Conservation (phyloP, 2,113 vertebrate species). For the Eurystomus gularis region DNA sequence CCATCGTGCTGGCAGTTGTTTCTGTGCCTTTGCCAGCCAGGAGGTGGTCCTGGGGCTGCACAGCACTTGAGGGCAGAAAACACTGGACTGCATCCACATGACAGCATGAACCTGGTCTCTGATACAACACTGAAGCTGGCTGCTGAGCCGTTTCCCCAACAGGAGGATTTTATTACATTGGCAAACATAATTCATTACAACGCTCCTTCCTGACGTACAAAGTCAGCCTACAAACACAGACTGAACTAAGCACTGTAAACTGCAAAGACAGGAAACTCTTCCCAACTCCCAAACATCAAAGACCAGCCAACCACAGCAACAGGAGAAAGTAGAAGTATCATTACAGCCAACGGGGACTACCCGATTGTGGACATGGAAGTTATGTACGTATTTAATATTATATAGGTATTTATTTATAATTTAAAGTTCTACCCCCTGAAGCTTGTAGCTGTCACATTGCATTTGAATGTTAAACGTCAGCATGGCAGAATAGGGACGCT, state of each 20-base stretch:
- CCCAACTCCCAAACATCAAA: neutral
- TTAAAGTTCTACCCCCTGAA: neutral
- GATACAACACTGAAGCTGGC: neutral
- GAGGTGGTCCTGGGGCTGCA: slow-evolving; percentile 10
- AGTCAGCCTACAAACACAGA: neutral
- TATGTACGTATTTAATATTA: neutral
- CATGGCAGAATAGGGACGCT: neutral
- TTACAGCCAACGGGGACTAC: neutral
- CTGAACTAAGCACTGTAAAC: neutral
- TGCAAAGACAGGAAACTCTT: neutral
- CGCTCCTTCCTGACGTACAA: neutral
- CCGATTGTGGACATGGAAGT: neutral
- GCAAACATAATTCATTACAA: neutral
- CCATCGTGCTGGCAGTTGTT: neutral
- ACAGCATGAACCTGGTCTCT: neutral
- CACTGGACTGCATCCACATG: neutral
- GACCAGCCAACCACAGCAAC: neutral
- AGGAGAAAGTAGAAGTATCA: neutral
- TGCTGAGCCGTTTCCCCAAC: neutral
- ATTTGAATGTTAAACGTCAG: neutral
- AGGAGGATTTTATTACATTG: neutral
- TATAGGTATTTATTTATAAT: neutral
- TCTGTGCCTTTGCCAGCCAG: slow-evolving; percentile 2
- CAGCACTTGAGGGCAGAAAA: neutral
- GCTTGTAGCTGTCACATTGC: neutral